Base-by-base conservation (phyloP, 2,113 vertebrate genomes). In the Coreoperca whiteheadi region DNA sequence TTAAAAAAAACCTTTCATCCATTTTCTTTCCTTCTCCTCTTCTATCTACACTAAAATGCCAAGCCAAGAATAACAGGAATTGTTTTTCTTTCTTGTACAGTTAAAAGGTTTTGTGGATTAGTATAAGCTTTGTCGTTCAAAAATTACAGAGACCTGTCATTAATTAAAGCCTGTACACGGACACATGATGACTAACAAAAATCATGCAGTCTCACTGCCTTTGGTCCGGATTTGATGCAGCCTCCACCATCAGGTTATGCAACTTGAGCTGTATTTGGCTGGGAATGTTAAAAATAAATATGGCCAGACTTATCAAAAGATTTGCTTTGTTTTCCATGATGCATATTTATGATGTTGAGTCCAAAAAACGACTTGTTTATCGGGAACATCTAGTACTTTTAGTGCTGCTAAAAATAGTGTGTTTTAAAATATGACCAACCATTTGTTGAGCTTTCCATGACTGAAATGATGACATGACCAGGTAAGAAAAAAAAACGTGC, bases 141-240 rank as follows among this genome's bases (percentile, higher is more conserved):
- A 94, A 94, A 90, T 87, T 83, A 85, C 77, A 85, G 75, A 87
- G 90, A 86, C 76, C 88, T 94, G 92, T 89, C 90, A 92, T 95
- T 95, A 95, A 96, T 96, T 96, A 93, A 88, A 85, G 92, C 90
- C 88, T 89, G 91, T 92, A 34, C 90, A 92, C 73, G 75, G 81
- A 85, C 74, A 74, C 87, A 83, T 77, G 78, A 92, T 95, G 94
- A 96, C 92, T 94, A 94, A 95, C 91, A 86, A 83, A 86, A 79
- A 70, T 92, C 92, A 80, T 78, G 85, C 83, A 51, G 46, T 82
- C 86, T 88, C 83, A 88, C 79, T 75, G 72, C 76, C 79, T 91
- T 84, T 75, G n/a, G 37, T 92, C 80, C 67, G 77, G 88, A 87
- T 93, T 93, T 92, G 88, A 92, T 87, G 76, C 88, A 61, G 59